Evolutionary conservation across 2,113 vertebrate species (phyloP).

Genomic region (Channa argus): DNA sequence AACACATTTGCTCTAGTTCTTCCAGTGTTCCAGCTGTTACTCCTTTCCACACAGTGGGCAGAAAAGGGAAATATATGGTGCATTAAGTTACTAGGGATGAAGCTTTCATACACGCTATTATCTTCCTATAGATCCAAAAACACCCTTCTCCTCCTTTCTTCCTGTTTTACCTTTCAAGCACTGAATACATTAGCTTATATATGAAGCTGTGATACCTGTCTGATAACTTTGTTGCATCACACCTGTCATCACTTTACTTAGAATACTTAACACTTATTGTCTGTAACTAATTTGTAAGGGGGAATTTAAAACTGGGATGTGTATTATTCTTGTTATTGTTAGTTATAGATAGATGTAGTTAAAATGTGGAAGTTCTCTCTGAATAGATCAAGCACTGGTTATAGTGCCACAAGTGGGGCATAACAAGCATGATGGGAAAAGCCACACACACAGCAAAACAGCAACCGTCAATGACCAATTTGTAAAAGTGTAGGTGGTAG

Average conservation of each 20-base stretch:
- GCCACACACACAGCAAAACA: too few species aligned
- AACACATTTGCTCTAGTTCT: slow-evolving; percentile 32
- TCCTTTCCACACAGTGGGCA: slow-evolving; percentile 1
- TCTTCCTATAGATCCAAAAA: slow-evolving; percentile 38
- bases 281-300: background rate
- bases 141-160: slow-evolving; percentile 7
- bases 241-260: background rate
- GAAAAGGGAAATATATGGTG: slow-evolving; percentile 8
- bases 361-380: too few species aligned
- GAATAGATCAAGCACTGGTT: too few species aligned
- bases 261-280: background rate
- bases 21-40: slow-evolving; percentile 31
- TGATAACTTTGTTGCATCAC: background rate
- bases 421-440: too few species aligned
- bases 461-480: too few species aligned
- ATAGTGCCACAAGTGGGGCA: too few species aligned
- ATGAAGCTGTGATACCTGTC: background rate
- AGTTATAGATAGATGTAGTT: too few species aligned
- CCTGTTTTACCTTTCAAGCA: slow-evolving; percentile 48
- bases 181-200: slow-evolving; percentile 40
- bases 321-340: too few species aligned
- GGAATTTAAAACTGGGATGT: too few species aligned
- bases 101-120: slow-evolving; percentile 13
- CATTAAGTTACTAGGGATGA: slow-evolving; percentile 10
- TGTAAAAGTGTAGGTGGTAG: too few species aligned